A percentile compares a stretch with the other conserved stretches of the same genome.
Evolutionary conservation across 2,888 invertebrate genomes (phyloP).

Genomic region (Nycteola revayana): DNA sequence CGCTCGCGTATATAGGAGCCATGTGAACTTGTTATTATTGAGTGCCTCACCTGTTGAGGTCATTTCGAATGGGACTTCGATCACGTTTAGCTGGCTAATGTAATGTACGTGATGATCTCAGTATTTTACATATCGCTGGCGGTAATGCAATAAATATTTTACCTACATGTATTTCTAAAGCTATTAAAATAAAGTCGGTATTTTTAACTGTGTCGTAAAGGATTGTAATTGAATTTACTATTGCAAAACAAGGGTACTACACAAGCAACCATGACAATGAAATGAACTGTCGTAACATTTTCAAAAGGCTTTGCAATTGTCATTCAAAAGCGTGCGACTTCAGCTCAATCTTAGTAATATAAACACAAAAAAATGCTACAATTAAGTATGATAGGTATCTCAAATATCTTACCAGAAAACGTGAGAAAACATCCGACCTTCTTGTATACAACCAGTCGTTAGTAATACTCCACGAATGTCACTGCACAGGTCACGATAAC

Average conservation of each 20-base stretch:
- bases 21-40: slow-evolving; percentile 17
- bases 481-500: slow-evolving; percentile 64
- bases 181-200: too few species aligned
- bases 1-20: slow-evolving; percentile 5
- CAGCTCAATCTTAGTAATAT: slow-evolving; percentile 21
- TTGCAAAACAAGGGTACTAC: slow-evolving; percentile 1
- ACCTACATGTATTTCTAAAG: too few species aligned
- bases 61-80: slow-evolving; percentile 16
- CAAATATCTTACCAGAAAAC: slow-evolving; percentile 58
- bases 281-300: slow-evolving; percentile 31
- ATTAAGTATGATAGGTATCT: slow-evolving; percentile 46
- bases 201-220: too few species aligned
- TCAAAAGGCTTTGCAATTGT: slow-evolving; percentile 21
- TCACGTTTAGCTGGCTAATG: too few species aligned
- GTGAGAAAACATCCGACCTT: slow-evolving; percentile 71
- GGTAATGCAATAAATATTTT: too few species aligned
- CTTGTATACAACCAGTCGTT: slow-evolving; percentile 38
- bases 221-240: not conserved
- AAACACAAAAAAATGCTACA: slow-evolving; percentile 43
- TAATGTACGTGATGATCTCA: too few species aligned
- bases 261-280: slow-evolving; percentile 35
- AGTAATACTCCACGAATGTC: slow-evolving; percentile 53
- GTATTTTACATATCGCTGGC: too few species aligned
- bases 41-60: slow-evolving; percentile 22
- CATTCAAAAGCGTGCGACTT: slow-evolving; percentile 31